phyloP scores from a whole-genome alignment of 2,888 invertebrate species.

The Pedicia rivosa region DNA sequence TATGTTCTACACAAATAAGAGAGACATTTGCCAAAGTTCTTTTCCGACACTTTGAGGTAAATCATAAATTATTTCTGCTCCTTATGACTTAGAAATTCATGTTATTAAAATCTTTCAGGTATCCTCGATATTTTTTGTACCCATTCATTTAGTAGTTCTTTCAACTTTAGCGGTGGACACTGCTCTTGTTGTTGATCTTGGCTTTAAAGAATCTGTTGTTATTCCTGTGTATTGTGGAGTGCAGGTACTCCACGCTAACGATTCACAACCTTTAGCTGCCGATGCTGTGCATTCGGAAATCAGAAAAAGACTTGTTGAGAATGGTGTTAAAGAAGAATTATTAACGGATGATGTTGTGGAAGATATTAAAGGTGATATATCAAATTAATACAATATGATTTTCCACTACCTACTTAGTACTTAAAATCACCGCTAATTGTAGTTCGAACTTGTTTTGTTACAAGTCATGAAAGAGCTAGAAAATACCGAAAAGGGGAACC shows the following conservation, averaged over 20 bases:
- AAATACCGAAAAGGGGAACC: conserved; percentile 33
- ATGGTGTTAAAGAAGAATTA: conserved; percentile 25
- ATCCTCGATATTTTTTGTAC: conserved; percentile 63
- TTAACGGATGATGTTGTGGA: conserved; percentile 45
- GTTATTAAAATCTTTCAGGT: conserved; percentile 32
- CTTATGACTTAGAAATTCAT: too few species aligned
- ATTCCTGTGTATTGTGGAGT: conserved; percentile 78
- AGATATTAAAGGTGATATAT: conserved; percentile 47
- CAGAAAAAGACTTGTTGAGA: conserved; percentile 31
- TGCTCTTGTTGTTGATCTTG: conserved; percentile 75
- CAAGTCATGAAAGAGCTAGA: conserved; percentile 49
- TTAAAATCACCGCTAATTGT: conserved; percentile 16
- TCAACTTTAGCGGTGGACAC: conserved; percentile 69
- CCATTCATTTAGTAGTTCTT: conserved; percentile 69
- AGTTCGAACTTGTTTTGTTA: conserved; percentile 82
- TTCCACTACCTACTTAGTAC: too few species aligned
- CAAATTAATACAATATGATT: not conserved
- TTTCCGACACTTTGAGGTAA: conserved; percentile 85
- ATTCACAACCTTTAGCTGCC: conserved; percentile 64
- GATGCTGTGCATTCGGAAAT: conserved; percentile 52
- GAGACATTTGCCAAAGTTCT: conserved; percentile 81
- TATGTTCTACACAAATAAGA: conserved; percentile 65
- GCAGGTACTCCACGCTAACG: conserved; percentile 70
- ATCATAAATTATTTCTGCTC: conserved; percentile 15
- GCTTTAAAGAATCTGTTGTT: conserved; percentile 67